Evolutionary conservation across 2,797 vertebrate species (phyloP).

Genomic region (Erethizon dorsatum): DNA sequence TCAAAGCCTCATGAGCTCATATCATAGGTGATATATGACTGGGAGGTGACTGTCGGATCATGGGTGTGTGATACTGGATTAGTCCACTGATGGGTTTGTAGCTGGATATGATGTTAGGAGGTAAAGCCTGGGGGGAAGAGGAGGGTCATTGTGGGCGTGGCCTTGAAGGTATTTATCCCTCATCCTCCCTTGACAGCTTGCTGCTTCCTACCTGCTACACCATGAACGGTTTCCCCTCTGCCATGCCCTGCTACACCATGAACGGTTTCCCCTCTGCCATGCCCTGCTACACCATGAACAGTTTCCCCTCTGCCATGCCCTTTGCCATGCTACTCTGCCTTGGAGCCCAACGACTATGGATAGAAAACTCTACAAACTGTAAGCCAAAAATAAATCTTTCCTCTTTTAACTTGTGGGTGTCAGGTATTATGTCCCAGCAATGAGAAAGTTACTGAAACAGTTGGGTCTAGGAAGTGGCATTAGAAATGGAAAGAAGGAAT

Average conservation of each 20-base stretch:
- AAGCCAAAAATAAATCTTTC: not conserved
- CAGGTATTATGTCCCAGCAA: not conserved
- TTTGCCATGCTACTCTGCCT: not conserved
- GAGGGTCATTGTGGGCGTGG: not conserved
- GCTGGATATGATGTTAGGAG: not conserved
- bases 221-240: not conserved
- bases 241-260: not conserved
- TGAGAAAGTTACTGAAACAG: not conserved
- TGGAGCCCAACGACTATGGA: not conserved
- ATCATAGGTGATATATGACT: not conserved
- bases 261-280: not conserved
- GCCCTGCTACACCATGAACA: not conserved
- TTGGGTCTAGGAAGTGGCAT: not conserved
- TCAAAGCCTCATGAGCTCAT: not conserved
- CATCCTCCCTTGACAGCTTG: not conserved
- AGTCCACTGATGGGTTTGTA: not conserved
- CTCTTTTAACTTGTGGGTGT: not conserved
- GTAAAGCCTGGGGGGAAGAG: not conserved
- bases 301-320: not conserved
- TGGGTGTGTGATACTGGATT: not conserved
- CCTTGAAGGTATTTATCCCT: not conserved
- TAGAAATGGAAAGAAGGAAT: conserved; percentile 5
- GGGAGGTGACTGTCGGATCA: not conserved
- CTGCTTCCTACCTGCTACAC: not conserved
- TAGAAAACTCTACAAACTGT: not conserved